These are phyloP conservation scores for Cyprinodon brontotheroides DNA, from an alignment of 2,113 vertebrate genomes.

Conservation along the genomic window DNA sequence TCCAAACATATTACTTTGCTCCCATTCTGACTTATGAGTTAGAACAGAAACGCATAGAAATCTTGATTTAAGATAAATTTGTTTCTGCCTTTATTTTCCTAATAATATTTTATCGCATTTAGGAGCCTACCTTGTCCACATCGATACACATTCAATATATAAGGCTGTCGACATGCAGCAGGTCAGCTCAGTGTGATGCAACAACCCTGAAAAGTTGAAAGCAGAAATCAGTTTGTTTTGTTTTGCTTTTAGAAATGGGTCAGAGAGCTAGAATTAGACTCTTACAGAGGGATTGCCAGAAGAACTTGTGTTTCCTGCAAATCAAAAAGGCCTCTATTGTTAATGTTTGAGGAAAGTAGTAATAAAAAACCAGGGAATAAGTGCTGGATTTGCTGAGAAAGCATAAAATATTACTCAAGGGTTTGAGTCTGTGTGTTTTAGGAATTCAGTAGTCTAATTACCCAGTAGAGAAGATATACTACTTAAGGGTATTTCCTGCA, in stretches of 20 bases:
- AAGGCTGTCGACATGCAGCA: background rate
- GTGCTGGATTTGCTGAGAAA: slow-evolving; percentile 61
- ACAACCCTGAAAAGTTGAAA: slow-evolving; percentile 27
- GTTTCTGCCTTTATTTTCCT: background rate
- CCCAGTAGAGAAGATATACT: slow-evolving; percentile 63
- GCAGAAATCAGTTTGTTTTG: slow-evolving; percentile 6
- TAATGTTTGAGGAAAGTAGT: slow-evolving; percentile 66
- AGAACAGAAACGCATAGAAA: slow-evolving; percentile 12
- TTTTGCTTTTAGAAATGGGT: slow-evolving; percentile 64
- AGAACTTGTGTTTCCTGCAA: slow-evolving; percentile 51
- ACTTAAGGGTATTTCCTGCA: slow-evolving; percentile 63
- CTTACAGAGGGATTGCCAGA: slow-evolving; percentile 25
- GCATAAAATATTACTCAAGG: slow-evolving; percentile 71
- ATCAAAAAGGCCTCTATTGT: slow-evolving; percentile 60
- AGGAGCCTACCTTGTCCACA: slow-evolving; percentile 35
- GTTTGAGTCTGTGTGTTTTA: slow-evolving; percentile 58
- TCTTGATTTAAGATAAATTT: slow-evolving; percentile 34
- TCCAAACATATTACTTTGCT: slow-evolving; percentile 53
- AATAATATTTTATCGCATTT: slow-evolving; percentile 11
- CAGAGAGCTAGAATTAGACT: slow-evolving; percentile 61
- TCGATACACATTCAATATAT: slow-evolving; percentile 4
- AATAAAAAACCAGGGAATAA: slow-evolving; percentile 57
- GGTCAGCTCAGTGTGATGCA: slow-evolving; percentile 36
- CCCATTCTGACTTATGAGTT: slow-evolving; percentile 19
- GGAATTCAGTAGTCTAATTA: slow-evolving; percentile 78